Conservation (phyloP, 2,113 vertebrate genomes). For the Daubentonia madagascariensis region DNA sequence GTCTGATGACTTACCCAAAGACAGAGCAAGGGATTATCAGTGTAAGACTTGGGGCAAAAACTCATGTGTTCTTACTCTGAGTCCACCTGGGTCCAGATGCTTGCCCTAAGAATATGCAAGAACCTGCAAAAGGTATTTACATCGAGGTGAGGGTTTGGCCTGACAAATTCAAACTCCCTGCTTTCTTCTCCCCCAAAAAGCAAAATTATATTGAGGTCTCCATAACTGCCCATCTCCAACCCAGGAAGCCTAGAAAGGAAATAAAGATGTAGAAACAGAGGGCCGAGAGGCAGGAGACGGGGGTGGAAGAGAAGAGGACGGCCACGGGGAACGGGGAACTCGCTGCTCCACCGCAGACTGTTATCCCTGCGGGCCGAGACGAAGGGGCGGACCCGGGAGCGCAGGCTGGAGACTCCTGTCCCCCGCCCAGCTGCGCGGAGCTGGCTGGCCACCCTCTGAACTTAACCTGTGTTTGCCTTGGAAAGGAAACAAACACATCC, state of each 20-base stretch:
- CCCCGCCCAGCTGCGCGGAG: rapidly evolving
- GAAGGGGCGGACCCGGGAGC: not conserved
- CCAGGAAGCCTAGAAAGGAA: not conserved
- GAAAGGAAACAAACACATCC: not conserved
- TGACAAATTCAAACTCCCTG: not conserved
- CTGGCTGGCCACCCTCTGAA: not conserved
- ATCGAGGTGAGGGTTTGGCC: not conserved
- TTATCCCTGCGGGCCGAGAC: rapidly evolving
- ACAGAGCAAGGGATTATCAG: not conserved
- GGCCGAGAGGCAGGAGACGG: rapidly evolving
- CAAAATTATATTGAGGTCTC: not conserved
- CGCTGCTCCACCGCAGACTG: rapidly evolving
- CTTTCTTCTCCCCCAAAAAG: not conserved
- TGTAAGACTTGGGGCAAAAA: rapidly evolving
- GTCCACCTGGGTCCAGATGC: rapidly evolving
- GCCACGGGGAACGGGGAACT: rapidly evolving
- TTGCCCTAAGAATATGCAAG: not conserved
- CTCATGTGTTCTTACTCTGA: rapidly evolving
- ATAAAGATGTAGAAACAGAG: rapidly evolving
- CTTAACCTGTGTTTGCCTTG: not conserved
- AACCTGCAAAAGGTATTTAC: rapidly evolving
- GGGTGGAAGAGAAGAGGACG: rapidly evolving
- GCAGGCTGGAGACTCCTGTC: rapidly evolving
- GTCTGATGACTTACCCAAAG: not conserved
- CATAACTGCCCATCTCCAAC: not conserved